Evolutionary conservation across 2,113 vertebrate genomes (phyloP).

Genomic region (Sus scrofa): T2T-Sscrofa CM000830.6:83793501-83794000

Average conservation of each 20-base stretch:
- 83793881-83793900: not conserved
- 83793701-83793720: not conserved
- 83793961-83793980: not conserved
- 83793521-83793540: not conserved
- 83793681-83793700: not conserved
- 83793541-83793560: not conserved
- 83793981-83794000: too few relatives aligned
- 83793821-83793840: not conserved
- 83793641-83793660: not conserved
- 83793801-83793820: not conserved
- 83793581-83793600: not conserved
- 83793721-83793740: not conserved
- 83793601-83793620: not conserved
- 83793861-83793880: not conserved
- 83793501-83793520: not conserved
- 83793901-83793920: not conserved
- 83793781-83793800: constrained; percentile 11
- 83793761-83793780: not conserved
- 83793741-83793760: not conserved
- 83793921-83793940: not conserved
- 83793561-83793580: not conserved
- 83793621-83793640: not conserved
- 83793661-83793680: not conserved
- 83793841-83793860: not conserved
- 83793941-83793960: not conserved